Percentiles rank a stretch among this genome's conserved stretches.
These are phyloP conservation scores for Lamprologus speciosus DNA, from an alignment of 2,113 vertebrate genomes.

Conservation along the genomic window DNA sequence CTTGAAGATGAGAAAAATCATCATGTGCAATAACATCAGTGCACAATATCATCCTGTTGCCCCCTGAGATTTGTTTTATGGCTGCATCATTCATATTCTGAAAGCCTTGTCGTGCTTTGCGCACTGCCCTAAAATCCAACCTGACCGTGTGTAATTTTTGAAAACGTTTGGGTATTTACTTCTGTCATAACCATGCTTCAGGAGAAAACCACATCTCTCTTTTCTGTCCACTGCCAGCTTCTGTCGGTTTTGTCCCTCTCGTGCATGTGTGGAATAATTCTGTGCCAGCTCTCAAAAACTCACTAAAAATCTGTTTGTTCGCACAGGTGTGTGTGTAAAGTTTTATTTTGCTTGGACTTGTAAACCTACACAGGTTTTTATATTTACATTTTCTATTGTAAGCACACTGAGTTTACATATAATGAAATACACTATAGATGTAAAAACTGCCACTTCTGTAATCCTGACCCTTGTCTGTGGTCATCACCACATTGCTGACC, in stretches of 20 bases:
- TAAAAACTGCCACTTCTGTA: background rate
- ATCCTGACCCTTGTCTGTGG: background rate
- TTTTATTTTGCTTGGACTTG: background rate
- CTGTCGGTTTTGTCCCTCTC: background rate
- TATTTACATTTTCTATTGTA: background rate
- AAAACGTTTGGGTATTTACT: background rate
- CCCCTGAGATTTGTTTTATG: background rate
- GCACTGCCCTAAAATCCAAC: background rate
- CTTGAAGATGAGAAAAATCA: background rate
- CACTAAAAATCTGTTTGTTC: background rate
- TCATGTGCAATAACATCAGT: background rate
- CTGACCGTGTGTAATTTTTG: background rate
- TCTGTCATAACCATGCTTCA: background rate
- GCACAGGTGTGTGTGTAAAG: background rate
- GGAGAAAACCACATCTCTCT: background rate
- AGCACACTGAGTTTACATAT: background rate
- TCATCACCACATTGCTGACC: background rate
- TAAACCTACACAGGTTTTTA: background rate
- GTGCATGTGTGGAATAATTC: background rate
- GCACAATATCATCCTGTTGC: background rate
- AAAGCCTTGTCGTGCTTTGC: background rate
- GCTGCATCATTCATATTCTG: background rate
- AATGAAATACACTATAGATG: background rate
- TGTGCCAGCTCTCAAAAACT: background rate
- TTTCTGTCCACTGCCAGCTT: background rate